Evolutionary conservation across 2,888 invertebrate genomes (phyloP), one percentile per base, ranked within the genome.

Genomic region (Ernsta delagoae): DNA sequence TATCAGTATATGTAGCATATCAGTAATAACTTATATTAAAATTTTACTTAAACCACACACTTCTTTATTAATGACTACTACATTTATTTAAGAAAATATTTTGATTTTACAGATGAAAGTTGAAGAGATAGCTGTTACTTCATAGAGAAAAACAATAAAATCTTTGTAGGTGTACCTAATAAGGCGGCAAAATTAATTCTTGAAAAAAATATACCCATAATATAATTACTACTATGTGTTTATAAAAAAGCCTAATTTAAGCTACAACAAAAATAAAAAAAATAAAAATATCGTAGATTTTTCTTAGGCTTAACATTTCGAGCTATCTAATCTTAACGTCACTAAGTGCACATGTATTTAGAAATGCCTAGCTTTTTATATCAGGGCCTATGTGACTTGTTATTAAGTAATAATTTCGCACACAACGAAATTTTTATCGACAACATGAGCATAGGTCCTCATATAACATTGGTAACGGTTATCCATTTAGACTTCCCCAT

Each of bases 291-390:
- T 86, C 78, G 87, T 91, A 92, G 91, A 83, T 79, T 87, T 86
- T 83, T 87, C 80, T 81, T 89, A 91, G 88, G 92, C 92, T 91
- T 92, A 89, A 89, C 81, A 78, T 87, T 90, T 90, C 83, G 87
- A 87, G 88, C 90, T 90, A 88, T 89, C 82, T 89, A 86, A 86
- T 86, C 80, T 83, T 88, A 87, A 85, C 75, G 82, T 88, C 86
- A 85, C 78, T 89, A 90, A 90, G 88, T 91, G 92, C 92, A 92
- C 92, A 90, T 86, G 87, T 88, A 87, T 85, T 87, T 86, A 89
- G 86, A 85, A 82, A 81, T 81, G 83, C 74, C 83, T 82, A 87
- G 90, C 90, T 92, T 92, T 56, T 16, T 24, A 36, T 68, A 57
- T 61, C 12, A 68, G 48, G 56, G 61, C 56, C 61, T 68, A 57